Percentiles rank a stretch among this genome's conserved stretches.
phyloP scores from a whole-genome alignment of 2,113 vertebrate species.

The Heptranchias perlo region DNA sequence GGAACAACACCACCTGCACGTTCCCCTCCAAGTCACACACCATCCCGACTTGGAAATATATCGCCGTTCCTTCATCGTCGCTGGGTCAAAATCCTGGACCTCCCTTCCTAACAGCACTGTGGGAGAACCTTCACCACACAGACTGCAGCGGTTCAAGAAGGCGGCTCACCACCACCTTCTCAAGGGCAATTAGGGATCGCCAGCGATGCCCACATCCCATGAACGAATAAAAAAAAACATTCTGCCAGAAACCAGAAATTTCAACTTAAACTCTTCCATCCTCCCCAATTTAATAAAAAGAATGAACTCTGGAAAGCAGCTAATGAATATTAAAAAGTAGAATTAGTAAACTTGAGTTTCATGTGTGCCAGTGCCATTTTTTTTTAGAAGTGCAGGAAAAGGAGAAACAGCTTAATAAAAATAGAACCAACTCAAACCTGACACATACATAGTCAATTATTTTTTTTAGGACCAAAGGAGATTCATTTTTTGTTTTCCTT shows the following conservation, averaged over 20 bases:
- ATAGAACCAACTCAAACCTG: not conserved
- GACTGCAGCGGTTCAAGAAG: no score
- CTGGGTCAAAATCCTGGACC: no score
- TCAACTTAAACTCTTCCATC: not conserved
- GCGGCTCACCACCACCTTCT: no score
- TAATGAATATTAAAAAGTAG: constrained; percentile 9
- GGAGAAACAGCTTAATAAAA: not conserved
- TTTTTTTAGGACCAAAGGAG: not conserved
- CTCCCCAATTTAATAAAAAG: not conserved
- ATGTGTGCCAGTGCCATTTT: not conserved
- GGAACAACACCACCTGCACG: no score
- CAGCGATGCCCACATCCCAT: no score
- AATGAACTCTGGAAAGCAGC: not conserved
- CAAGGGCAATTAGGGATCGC: no score
- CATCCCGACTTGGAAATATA: no score
- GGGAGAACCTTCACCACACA: no score
- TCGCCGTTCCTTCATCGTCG: no score
- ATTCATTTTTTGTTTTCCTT: constrained; percentile 10
- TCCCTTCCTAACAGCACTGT: no score
- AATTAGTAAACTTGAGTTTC: not conserved
- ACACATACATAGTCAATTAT: not conserved
- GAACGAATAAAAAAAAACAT: no score
- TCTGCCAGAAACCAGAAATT: not conserved
- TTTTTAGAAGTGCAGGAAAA: not conserved
- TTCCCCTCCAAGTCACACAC: no score